A percentile compares a stretch with the other conserved stretches of the same genome.
These are phyloP conservation scores for Autographa gamma DNA, from an alignment of 2,888 invertebrate genomes.

Conservation along the genomic window DNA sequence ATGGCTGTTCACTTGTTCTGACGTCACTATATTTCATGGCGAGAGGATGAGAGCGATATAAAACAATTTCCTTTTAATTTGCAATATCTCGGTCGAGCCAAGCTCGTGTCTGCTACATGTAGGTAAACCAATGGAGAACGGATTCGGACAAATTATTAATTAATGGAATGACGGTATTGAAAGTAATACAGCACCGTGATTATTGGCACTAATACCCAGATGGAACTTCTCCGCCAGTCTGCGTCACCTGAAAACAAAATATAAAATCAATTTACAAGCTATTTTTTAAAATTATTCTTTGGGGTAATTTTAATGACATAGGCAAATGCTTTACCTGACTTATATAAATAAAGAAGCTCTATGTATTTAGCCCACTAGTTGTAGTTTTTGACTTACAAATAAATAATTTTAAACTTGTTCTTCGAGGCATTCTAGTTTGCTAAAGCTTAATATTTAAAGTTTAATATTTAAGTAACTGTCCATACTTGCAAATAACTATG, in stretches of 20 bases:
- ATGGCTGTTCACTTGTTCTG: conserved; percentile 14
- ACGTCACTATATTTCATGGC: not conserved
- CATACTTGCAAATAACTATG: too few relatives aligned
- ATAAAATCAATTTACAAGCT: conserved; percentile 15
- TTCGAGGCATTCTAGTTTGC: too few relatives aligned
- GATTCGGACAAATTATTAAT: conserved; percentile 38
- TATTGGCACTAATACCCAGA: conserved; percentile 67
- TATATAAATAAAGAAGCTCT: not conserved
- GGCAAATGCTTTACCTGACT: too few relatives aligned
- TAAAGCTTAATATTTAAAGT: too few relatives aligned
- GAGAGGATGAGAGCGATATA: conserved; percentile 20
- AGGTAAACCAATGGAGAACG: conserved; percentile 49
- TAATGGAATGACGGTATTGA: conserved; percentile 51
- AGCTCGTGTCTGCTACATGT: conserved; percentile 45
- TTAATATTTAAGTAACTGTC: too few relatives aligned
- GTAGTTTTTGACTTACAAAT: too few relatives aligned
- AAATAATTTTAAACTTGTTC: too few relatives aligned
- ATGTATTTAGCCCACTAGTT: too few relatives aligned
- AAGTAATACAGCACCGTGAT: conserved; percentile 64
- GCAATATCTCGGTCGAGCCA: conserved; percentile 49
- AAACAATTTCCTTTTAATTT: conserved; percentile 50
- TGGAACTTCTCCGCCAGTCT: conserved; percentile 76
- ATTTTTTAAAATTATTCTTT: too few relatives aligned
- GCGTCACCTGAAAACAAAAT: conserved; percentile 75
- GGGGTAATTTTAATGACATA: too few relatives aligned